These are phyloP conservation scores for Gymnothorax javanicus DNA, from an alignment of 2,797 vertebrate species.

Conservation along the genomic window DNA sequence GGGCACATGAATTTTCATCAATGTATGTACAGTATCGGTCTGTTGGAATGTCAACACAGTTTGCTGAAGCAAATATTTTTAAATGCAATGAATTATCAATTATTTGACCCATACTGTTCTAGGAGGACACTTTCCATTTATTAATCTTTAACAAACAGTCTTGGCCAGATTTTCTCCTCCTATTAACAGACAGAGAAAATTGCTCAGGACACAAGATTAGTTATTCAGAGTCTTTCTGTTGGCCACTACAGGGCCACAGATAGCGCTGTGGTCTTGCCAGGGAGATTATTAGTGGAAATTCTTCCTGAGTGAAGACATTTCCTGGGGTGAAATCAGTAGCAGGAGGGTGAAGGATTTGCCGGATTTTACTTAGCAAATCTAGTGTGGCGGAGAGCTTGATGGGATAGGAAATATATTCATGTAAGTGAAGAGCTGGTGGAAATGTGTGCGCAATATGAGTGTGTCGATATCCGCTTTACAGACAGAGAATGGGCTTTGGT, in stretches of 20 bases:
- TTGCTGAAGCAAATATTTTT: background rate
- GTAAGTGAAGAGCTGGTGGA: no score
- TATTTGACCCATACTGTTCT: background rate
- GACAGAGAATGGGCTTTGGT: no score
- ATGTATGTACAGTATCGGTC: background rate
- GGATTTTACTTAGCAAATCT: background rate
- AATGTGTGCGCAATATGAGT: no score
- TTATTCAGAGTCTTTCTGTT: slow-evolving; percentile 7
- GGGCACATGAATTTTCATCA: no score
- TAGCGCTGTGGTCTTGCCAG: background rate
- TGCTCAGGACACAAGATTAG: background rate
- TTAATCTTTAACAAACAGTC: background rate
- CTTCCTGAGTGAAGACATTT: background rate
- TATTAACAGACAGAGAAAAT: background rate
- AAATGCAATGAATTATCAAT: background rate
- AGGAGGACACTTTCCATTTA: background rate
- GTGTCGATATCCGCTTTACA: no score
- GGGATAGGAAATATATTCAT: no score
- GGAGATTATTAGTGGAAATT: background rate
- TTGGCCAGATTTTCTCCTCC: background rate
- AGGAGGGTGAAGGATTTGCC: background rate
- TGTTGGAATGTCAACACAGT: background rate
- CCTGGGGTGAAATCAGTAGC: background rate
- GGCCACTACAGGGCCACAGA: background rate
- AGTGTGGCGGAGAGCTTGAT: no score